Evolutionary conservation across 1,140 invertebrate genomes (phyloP).

Genomic region (Magallana angulata): DNA sequence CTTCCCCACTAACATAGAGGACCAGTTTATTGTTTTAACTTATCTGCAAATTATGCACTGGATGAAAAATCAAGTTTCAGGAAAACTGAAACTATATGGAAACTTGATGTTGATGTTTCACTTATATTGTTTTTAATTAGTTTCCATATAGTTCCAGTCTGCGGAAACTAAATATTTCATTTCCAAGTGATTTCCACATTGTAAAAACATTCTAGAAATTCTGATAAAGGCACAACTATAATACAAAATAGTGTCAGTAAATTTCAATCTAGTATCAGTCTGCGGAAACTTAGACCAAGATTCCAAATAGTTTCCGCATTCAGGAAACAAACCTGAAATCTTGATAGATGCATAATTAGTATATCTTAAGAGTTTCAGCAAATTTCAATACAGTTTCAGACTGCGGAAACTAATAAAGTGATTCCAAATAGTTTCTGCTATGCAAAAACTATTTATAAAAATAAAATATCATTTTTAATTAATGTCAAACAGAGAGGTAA

Average conservation of each 20-base stretch:
- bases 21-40: no score
- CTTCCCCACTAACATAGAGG: no score
- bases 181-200: neutral
- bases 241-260: neutral
- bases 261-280: neutral
- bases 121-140: neutral
- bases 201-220: neutral
- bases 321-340: neutral
- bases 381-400: neutral
- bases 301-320: neutral
- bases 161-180: neutral
- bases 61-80: neutral
- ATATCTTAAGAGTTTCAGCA: neutral
- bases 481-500: neutral
- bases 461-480: no score
- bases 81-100: neutral
- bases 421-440: neutral
- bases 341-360: no score
- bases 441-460: no score
- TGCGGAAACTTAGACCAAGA: neutral
- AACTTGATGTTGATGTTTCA: neutral
- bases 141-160: slow-evolving; percentile 5
- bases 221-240: neutral
- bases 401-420: neutral
- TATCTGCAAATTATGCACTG: neutral